Conservation (phyloP, 1,140 invertebrate genomes). For the Drosophila neocordata region DNA sequence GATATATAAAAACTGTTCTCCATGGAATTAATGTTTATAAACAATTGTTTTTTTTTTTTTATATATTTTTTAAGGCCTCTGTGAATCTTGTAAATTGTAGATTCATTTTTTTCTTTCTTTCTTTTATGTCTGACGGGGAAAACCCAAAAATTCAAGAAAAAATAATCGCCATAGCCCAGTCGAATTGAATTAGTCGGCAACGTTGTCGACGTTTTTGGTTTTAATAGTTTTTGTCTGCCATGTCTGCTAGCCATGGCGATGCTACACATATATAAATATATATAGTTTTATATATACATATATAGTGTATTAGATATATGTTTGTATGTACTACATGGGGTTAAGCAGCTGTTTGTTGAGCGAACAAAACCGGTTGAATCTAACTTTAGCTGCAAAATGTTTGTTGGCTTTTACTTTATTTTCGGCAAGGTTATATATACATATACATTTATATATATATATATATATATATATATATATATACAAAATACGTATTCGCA, state of each 20-base stretch:
- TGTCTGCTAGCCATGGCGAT: neutral
- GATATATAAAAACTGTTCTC: neutral
- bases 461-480: slow-evolving; percentile 16
- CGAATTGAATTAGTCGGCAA: neutral
- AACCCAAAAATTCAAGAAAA: neutral
- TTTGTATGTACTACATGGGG: neutral
- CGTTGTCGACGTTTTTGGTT: neutral
- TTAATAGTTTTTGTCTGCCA: slow-evolving; percentile 8
- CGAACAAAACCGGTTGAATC: slow-evolving; percentile 44
- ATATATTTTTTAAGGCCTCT: neutral
- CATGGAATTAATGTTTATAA: neutral
- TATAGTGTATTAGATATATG: neutral
- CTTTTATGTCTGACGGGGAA: neutral
- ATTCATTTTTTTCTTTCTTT: neutral
- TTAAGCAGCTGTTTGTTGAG: slow-evolving; percentile 64
- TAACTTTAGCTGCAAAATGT: slow-evolving; percentile 48
- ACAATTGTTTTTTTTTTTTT: neutral
- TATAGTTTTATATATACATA: neutral
- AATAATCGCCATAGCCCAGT: neutral
- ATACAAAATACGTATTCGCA: neutral
- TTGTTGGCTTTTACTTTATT: slow-evolving; percentile 65
- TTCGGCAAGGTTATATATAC: slow-evolving; percentile 68
- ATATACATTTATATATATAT: neutral
- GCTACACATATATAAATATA: neutral
- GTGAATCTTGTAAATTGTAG: slow-evolving; percentile 1